Conservation (phyloP, 2,797 vertebrate species). For the Cuniculus paca region DNA sequence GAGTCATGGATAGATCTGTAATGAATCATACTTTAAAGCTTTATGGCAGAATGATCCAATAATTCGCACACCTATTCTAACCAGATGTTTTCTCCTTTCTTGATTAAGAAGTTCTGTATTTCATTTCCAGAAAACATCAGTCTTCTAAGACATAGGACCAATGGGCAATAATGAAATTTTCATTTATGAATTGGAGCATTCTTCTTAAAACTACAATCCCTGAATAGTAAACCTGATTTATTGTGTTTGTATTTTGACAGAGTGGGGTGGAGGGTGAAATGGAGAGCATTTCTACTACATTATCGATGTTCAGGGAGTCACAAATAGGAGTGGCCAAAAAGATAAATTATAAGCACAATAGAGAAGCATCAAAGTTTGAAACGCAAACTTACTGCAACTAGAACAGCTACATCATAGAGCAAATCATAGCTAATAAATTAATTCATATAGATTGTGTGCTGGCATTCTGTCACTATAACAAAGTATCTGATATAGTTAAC, state of each 20-base stretch:
- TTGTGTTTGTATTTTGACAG: not conserved
- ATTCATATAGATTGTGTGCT: not conserved
- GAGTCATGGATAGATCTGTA: not conserved
- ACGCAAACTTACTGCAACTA: conserved; percentile 11
- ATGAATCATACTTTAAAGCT: not conserved
- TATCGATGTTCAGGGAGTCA: not conserved
- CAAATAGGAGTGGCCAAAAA: not conserved
- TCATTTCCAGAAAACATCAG: not conserved
- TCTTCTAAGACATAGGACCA: not conserved
- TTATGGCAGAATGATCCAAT: not conserved
- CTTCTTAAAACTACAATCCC: not conserved
- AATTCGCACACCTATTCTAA: not conserved
- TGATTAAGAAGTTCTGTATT: not conserved
- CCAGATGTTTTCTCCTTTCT: not conserved
- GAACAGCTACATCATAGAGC: not conserved
- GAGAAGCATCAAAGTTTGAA: not conserved
- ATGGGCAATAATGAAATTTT: not conserved
- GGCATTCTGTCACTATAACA: not conserved
- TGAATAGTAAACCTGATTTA: not conserved
- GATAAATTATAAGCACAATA: not conserved
- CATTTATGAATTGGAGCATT: not conserved
- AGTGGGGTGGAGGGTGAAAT: not conserved
- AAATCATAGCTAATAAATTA: not conserved
- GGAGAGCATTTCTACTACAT: not conserved
- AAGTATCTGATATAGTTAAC: not conserved